Conservation (phyloP, 2,113 vertebrate species). For the Oncorhynchus tshawytscha region DNA sequence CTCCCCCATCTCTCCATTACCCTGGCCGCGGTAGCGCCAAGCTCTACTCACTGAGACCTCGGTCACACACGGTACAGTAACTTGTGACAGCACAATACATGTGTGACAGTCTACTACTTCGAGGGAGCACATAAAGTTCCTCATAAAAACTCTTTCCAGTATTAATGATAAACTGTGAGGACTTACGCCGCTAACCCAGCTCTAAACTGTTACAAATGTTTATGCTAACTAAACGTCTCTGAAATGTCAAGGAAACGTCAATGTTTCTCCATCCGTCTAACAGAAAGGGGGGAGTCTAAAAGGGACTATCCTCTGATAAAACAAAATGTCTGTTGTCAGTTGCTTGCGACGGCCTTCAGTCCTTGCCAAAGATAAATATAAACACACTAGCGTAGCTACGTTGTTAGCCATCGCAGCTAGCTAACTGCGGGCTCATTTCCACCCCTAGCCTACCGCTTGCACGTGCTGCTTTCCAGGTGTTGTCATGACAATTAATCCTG, state of each 20-base stretch:
- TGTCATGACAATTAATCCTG: conserved; percentile 65
- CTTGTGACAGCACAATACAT: too few species aligned
- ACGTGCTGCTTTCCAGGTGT: conserved; percentile 60
- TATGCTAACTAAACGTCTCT: neutral
- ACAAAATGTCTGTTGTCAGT: conserved; percentile 24
- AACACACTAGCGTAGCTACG: conserved; percentile 61
- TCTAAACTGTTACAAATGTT: conserved; percentile 49
- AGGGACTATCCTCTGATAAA: conserved; percentile 38
- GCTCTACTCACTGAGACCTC: too few species aligned
- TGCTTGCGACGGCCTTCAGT: conserved; percentile 38
- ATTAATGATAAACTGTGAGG: conserved; percentile 44
- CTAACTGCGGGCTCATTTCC: conserved; percentile 26
- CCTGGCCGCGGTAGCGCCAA: neutral
- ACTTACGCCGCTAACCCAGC: conserved; percentile 24
- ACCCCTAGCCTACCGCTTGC: conserved; percentile 19
- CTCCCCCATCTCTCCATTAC: neutral
- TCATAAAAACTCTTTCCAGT: neutral
- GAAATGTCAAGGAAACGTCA: conserved; percentile 24
- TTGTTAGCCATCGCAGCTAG: conserved; percentile 44
- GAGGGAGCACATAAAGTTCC: neutral
- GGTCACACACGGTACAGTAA: too few species aligned
- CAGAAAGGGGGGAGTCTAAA: conserved; percentile 10
- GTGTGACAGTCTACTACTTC: neutral
- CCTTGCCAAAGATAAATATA: conserved; percentile 59
- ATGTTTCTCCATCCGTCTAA: conserved; percentile 29